Conservation (phyloP, 2,113 vertebrate species). For the Ornithorhynchus anatinus region DNA sequence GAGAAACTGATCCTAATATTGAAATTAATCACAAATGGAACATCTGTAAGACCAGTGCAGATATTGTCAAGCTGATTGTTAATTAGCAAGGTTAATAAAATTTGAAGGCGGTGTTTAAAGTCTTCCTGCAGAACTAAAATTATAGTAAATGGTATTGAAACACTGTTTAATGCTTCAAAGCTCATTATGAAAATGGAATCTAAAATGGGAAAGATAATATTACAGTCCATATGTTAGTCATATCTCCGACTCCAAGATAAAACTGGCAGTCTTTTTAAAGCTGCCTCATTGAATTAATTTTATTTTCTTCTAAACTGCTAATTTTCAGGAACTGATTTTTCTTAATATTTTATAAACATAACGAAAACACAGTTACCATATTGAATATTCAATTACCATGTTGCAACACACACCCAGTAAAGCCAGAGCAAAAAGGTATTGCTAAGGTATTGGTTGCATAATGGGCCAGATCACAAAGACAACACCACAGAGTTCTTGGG, state of each 20-base stretch:
- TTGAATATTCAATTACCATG: not conserved
- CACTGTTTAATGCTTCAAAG: slow-evolving; percentile 25
- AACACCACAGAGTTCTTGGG: not conserved
- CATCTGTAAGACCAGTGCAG: not conserved
- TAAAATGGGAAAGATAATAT: slow-evolving; percentile 43
- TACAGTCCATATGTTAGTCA: slow-evolving; percentile 17
- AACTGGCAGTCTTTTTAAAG: slow-evolving; percentile 21
- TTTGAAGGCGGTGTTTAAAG: slow-evolving; percentile 33
- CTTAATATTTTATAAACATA: slow-evolving; percentile 8
- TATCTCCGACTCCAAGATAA: slow-evolving; percentile 21
- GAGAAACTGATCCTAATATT: not conserved
- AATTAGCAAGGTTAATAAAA: slow-evolving; percentile 58
- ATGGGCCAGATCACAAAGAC: too few species aligned
- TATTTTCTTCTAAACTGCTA: slow-evolving; percentile 12
- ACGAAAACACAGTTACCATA: not conserved
- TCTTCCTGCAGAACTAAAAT: slow-evolving; percentile 25
- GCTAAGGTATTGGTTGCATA: accelerated
- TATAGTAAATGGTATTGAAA: slow-evolving; percentile 23
- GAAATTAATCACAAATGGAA: not conserved
- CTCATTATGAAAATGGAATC: slow-evolving; percentile 56
- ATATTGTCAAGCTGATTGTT: slow-evolving; percentile 32
- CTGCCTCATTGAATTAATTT: not conserved
- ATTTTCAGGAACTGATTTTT: not conserved
- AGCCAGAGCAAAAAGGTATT: not conserved
- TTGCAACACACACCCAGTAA: slow-evolving; percentile 3